Evolutionary conservation across 2,113 vertebrate species (phyloP).

Genomic region (Eonycteris spelaea): DNA sequence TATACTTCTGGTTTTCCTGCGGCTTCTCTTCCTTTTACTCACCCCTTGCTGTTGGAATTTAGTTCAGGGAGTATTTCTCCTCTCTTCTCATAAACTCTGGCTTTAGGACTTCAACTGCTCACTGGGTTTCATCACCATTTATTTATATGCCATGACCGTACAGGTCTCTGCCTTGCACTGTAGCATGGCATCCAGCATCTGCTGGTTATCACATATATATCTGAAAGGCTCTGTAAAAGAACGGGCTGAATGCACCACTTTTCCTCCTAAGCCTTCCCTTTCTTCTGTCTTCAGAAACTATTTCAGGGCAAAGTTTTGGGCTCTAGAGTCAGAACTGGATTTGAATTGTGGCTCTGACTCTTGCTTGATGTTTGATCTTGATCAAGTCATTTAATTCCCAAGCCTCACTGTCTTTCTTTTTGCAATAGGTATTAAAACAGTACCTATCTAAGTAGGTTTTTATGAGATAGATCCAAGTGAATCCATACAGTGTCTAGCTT

Average conservation of each 20-base stretch:
- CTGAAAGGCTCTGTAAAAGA: not conserved
- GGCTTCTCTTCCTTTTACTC: not conserved
- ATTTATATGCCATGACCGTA: not conserved
- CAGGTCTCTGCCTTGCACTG: not conserved
- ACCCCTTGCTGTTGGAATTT: not conserved
- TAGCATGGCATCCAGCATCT: too few species aligned
- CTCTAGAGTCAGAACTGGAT: not conserved
- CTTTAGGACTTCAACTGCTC: not conserved
- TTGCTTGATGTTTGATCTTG: not conserved
- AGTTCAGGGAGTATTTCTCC: not conserved
- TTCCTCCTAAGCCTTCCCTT: not conserved
- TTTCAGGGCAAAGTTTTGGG: not conserved
- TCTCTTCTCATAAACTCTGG: not conserved
- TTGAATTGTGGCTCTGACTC: not conserved
- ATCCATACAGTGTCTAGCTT: not conserved
- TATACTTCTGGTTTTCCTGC: not conserved
- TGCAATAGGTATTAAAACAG: not conserved
- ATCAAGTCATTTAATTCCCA: not conserved
- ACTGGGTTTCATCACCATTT: not conserved
- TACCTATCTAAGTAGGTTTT: not conserved
- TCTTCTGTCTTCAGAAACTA: not conserved
- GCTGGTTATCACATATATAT: not conserved
- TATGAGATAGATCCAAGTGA: not conserved
- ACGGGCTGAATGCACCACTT: not conserved
- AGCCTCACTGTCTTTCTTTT: conserved; percentile 4